phyloP scores from a whole-genome alignment of 2,113 vertebrate species.

The Pholis gunnellus region DNA sequence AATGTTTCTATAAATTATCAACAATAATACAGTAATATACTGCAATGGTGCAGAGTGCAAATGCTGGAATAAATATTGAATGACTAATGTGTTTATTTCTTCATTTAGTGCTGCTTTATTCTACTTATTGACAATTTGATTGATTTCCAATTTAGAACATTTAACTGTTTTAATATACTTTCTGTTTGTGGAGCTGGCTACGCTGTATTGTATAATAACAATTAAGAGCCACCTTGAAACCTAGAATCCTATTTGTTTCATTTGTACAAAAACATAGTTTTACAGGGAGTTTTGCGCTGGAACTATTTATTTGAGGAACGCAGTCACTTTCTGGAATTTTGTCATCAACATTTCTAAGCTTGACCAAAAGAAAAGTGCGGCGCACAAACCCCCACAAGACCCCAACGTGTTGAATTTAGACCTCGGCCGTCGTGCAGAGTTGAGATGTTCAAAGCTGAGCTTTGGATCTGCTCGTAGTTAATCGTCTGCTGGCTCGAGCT shows the following conservation, averaged over 20 bases:
- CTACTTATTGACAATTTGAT: background rate
- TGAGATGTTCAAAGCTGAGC: background rate
- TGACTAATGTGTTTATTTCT: background rate
- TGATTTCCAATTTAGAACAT: too few relatives aligned
- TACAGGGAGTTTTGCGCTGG: background rate
- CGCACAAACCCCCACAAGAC: background rate
- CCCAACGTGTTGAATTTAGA: background rate
- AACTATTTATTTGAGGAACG: background rate
- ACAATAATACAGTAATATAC: too few relatives aligned
- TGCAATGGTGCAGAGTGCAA: too few relatives aligned
- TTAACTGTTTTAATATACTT: background rate
- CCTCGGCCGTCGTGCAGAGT: background rate
- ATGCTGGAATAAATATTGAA: too few relatives aligned
- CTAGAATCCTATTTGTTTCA: background rate
- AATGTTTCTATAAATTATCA: too few relatives aligned
- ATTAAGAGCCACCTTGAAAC: background rate
- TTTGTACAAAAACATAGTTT: background rate
- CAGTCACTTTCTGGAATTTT: background rate
- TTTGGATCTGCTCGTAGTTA: background rate
- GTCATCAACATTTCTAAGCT: background rate
- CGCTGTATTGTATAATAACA: background rate
- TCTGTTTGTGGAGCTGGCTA: too few relatives aligned
- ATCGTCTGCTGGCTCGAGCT: background rate
- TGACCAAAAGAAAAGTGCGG: background rate
- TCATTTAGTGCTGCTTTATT: background rate